Percentiles rank a stretch among this genome's conserved stretches.
phyloP scores from a whole-genome alignment of 2,113 vertebrate species.

The Aegotheles bennettii region DNA sequence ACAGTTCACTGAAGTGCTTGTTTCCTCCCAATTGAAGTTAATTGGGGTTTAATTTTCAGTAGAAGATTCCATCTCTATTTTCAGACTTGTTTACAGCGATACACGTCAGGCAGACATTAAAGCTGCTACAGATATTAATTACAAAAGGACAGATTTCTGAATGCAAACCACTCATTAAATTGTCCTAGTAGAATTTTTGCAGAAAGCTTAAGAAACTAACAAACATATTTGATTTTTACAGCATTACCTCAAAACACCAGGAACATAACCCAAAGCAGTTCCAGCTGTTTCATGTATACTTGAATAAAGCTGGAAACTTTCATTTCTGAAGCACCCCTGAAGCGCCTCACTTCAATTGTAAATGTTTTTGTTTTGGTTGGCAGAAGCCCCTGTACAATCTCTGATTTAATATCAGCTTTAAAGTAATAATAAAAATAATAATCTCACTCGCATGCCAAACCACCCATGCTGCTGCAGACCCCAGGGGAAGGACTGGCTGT shows the following conservation, averaged over 20 bases:
- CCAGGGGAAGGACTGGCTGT: not conserved
- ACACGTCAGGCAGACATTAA: not conserved
- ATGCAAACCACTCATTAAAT: not conserved
- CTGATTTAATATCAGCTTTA: slow-evolving; percentile 45
- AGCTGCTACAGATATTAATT: not conserved
- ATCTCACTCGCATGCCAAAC: slow-evolving; percentile 16
- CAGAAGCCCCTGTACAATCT: slow-evolving; percentile 29
- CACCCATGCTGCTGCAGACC: slow-evolving; percentile 34
- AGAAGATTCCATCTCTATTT: not conserved
- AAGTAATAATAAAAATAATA: slow-evolving; percentile 45
- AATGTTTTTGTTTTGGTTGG: slow-evolving; percentile 56
- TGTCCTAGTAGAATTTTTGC: not conserved
- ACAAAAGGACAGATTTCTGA: not conserved
- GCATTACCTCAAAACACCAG: slow-evolving; percentile 24
- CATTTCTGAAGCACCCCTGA: slow-evolving; percentile 13
- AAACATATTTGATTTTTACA: slow-evolving; percentile 23
- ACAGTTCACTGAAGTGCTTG: not conserved
- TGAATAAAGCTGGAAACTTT: slow-evolving; percentile 45
- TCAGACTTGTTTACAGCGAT: not conserved
- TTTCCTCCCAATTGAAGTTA: slow-evolving; percentile 26
- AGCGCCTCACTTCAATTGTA: not conserved
- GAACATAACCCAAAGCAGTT: slow-evolving; percentile 45
- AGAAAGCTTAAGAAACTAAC: slow-evolving; percentile 6
- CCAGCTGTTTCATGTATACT: slow-evolving; percentile 56
- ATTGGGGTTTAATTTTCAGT: slow-evolving; percentile 10